phyloP scores from a whole-genome alignment of 1,140 invertebrate species.

The Oncopeltus fasciatus region DNA sequence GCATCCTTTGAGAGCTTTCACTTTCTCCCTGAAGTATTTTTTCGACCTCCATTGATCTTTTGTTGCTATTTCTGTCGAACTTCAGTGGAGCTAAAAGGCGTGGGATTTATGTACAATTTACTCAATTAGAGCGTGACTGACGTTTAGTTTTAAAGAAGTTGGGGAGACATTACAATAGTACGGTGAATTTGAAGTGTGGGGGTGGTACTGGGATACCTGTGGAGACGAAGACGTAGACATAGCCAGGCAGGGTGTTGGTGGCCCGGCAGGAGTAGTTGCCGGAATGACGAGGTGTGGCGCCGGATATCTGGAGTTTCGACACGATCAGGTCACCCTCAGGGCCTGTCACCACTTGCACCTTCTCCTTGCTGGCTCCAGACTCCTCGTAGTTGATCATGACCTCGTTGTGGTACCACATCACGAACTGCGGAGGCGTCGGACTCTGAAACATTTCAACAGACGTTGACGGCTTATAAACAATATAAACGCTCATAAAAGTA shows the following conservation, averaged over 20 bases:
- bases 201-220: too few relatives aligned
- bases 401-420: conserved; percentile 86
- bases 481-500: too few relatives aligned
- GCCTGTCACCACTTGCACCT: conserved; percentile 11
- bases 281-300: conserved; percentile 29
- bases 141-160: too few relatives aligned
- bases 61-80: too few relatives aligned
- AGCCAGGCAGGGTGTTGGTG: conserved; percentile 33
- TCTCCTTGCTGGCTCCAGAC: neutral
- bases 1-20: too few relatives aligned
- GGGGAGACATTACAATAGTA: too few relatives aligned
- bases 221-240: conserved; percentile 49
- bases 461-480: too few relatives aligned
- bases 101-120: too few relatives aligned
- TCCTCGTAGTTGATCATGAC: conserved; percentile 81
- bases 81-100: too few relatives aligned
- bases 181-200: conserved; percentile 27
- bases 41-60: too few relatives aligned
- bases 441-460: conserved; percentile 65
- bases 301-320: conserved; percentile 29
- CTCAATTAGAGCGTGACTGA: too few relatives aligned
- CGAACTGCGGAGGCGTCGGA: conserved; percentile 74
- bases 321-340: conserved; percentile 12
- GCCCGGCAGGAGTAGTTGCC: conserved; percentile 35
- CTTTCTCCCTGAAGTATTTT: too few relatives aligned